These are phyloP conservation scores for Harpalus rubripes DNA, from an alignment of 2,888 invertebrate genomes.

Conservation along the genomic window DNA sequence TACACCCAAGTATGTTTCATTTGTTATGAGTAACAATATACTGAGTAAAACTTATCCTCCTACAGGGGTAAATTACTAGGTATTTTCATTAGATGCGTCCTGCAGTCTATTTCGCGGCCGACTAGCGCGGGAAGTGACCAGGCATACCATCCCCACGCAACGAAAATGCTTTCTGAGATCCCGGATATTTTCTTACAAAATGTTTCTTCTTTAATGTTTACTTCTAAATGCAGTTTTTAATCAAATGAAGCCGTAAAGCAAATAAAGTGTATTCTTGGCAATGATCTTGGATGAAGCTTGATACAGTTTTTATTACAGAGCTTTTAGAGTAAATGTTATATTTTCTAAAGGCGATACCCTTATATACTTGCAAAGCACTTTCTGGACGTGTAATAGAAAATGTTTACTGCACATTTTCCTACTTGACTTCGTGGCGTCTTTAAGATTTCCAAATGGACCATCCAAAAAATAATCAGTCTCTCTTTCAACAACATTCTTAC, in stretches of 20 bases:
- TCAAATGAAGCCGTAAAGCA: background rate
- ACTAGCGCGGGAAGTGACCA: background rate
- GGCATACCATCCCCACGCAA: conserved; percentile 14
- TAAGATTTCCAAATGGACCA: too few species aligned
- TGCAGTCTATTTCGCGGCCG: background rate
- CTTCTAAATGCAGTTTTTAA: conserved; percentile 5
- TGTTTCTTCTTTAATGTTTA: background rate
- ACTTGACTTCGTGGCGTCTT: too few species aligned
- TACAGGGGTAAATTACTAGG: background rate
- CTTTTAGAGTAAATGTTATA: background rate
- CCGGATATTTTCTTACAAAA: background rate
- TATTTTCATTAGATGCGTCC: conserved; percentile 23
- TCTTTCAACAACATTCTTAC: too few species aligned
- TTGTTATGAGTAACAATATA: background rate
- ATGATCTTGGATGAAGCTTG: background rate
- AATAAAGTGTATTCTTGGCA: background rate
- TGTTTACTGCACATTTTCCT: too few species aligned
- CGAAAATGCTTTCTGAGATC: background rate
- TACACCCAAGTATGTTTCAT: background rate
- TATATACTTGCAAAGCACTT: too few species aligned
- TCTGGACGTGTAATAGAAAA: too few species aligned
- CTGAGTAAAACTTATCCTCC: background rate
- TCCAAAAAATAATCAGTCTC: too few species aligned
- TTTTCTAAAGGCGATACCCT: too few species aligned
- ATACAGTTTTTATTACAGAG: background rate